Evolutionary conservation across 2,888 invertebrate species (phyloP).

Genomic region (Diploptera punctata): DNA sequence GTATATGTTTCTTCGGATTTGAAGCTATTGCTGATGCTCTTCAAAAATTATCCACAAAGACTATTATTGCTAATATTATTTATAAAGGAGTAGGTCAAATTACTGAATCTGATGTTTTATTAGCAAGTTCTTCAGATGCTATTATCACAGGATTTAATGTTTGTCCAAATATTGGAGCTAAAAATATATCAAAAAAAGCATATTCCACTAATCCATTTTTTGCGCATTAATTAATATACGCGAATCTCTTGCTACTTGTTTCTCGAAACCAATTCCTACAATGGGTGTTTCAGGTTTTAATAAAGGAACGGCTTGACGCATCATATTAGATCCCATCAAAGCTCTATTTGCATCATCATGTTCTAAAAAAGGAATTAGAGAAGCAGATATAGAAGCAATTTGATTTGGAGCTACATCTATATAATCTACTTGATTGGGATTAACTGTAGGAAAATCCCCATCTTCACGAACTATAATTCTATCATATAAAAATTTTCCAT

Average conservation of each 20-base stretch:
- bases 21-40: background rate
- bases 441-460: background rate
- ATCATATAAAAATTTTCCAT: too few relatives aligned
- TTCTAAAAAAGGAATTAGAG: constrained; percentile 39
- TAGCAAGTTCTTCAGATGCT: background rate
- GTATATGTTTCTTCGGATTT: too few relatives aligned
- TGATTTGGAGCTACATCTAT: constrained; percentile 35
- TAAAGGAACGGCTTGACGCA: constrained; percentile 35
- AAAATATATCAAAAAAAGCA: background rate
- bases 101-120: background rate
- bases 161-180: background rate
- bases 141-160: background rate
- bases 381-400: constrained; percentile 30
- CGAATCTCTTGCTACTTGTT: constrained; percentile 13
- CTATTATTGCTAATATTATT: background rate
- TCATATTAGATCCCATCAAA: constrained; percentile 39
- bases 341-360: constrained; percentile 38
- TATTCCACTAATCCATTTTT: too few relatives aligned
- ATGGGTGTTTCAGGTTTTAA: constrained; percentile 16
- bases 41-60: background rate
- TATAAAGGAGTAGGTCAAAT: background rate
- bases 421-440: background rate
- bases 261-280: constrained; percentile 35
- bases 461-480: too few relatives aligned
- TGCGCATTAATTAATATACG: too few relatives aligned